A percentile compares a stretch with the other conserved stretches of the same genome.
Evolutionary conservation across 2,113 vertebrate species (phyloP).

Genomic region (Pleuronectes platessa): DNA sequence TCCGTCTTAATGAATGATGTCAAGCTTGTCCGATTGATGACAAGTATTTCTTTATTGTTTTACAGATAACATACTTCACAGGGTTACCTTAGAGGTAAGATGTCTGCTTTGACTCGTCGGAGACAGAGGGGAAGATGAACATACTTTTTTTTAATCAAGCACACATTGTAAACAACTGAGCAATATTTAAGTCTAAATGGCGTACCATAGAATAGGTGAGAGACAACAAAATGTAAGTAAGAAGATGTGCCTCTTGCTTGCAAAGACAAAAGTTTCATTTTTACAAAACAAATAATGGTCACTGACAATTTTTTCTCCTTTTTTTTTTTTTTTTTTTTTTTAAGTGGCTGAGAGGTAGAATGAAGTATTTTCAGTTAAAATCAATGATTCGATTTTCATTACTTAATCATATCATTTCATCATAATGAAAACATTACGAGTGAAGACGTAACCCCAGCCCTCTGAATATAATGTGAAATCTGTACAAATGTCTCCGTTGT

Average conservation of each 20-base stretch:
- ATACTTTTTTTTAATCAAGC: conserved; percentile 77
- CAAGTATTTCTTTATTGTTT: conserved; percentile 83
- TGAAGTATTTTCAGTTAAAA: conserved; percentile 76
- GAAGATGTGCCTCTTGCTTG: conserved; percentile 79
- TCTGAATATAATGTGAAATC: conserved; percentile 83
- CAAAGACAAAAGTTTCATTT: conserved; percentile 79
- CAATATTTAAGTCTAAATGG: conserved; percentile 82
- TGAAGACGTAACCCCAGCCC: conserved; percentile 81
- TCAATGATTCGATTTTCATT: conserved; percentile 73
- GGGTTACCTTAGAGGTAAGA: conserved; percentile 79
- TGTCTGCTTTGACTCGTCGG: conserved; percentile 67
- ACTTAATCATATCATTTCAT: conserved; percentile 72
- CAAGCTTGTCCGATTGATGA: conserved; percentile 75
- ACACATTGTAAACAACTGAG: conserved; percentile 84
- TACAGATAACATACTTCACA: conserved; percentile 83
- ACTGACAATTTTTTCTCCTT: conserved; percentile 70
- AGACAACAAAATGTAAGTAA: conserved; percentile 79
- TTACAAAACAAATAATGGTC: conserved; percentile 81
- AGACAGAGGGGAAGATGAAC: conserved; percentile 72
- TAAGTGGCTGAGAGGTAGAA: conserved; percentile 90
- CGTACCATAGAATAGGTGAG: conserved; percentile 81
- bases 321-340: conserved; percentile 58
- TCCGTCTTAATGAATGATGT: conserved; percentile 70
- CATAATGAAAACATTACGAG: conserved; percentile 75
- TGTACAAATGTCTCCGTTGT: conserved; percentile 78